Evolutionary conservation across 2,113 vertebrate species (phyloP).

Genomic region (Sphyrna mokarran): DNA sequence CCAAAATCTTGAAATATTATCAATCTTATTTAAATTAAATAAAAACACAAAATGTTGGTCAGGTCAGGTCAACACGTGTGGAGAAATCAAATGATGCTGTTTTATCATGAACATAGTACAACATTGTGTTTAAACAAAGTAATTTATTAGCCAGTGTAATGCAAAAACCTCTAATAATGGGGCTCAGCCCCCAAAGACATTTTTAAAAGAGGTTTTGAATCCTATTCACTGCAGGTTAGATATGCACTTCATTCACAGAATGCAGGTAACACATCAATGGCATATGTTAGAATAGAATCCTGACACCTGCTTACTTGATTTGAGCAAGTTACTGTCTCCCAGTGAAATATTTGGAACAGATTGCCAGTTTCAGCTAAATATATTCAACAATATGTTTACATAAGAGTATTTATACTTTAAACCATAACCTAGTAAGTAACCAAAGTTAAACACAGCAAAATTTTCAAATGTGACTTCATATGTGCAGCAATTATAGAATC

Average conservation of each 20-base stretch:
- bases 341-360: background rate
- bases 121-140: background rate
- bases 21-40: too few species aligned
- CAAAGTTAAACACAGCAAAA: background rate
- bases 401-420: background rate
- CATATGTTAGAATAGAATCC: background rate
- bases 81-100: background rate
- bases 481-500: background rate
- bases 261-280: background rate
- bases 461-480: slow-evolving; percentile 6
- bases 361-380: background rate
- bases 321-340: background rate
- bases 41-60: too few species aligned
- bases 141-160: background rate
- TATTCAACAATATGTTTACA: background rate
- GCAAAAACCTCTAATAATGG: background rate
- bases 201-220: background rate
- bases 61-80: too few species aligned
- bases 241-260: background rate
- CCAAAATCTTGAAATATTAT: too few species aligned
- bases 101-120: background rate
- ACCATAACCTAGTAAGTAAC: background rate
- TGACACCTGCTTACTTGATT: background rate
- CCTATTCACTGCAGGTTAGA: background rate
- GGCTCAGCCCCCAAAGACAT: background rate